Evolutionary conservation across 2,888 invertebrate genomes (phyloP).

Genomic region (Agrotis puta): DNA sequence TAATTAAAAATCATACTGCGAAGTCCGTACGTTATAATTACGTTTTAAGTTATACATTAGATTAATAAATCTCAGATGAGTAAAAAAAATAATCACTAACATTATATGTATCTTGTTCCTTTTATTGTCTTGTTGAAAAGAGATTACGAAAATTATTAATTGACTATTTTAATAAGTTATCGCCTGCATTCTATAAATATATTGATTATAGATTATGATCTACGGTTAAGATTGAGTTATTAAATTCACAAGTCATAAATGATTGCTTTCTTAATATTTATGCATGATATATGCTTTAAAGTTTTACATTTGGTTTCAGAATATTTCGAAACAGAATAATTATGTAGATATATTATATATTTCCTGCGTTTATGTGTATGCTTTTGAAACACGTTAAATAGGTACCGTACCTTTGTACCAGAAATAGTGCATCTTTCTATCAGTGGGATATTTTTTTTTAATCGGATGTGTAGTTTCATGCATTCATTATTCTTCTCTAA

Average conservation of each 20-base stretch:
- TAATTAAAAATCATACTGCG: not conserved
- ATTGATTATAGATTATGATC: not conserved
- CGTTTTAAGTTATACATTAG: not conserved
- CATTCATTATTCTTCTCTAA: too few species aligned
- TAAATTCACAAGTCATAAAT: slow-evolving; percentile 6
- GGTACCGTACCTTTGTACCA: too few species aligned
- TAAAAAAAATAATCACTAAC: not conserved
- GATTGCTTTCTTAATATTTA: not conserved
- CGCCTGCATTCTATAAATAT: not conserved
- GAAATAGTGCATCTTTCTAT: too few species aligned
- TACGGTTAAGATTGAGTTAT: slow-evolving; percentile 12
- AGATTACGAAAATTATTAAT: not conserved
- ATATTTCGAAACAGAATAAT: too few species aligned
- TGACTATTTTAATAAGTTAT: not conserved
- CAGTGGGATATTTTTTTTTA: too few species aligned
- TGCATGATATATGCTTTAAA: too few species aligned
- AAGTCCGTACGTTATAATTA: not conserved
- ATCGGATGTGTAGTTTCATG: too few species aligned
- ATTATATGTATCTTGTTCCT: not conserved
- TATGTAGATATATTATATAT: too few species aligned
- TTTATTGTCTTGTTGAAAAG: not conserved
- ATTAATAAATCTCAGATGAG: not conserved
- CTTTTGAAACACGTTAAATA: too few species aligned
- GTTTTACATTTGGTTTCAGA: not conserved
- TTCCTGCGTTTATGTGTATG: too few species aligned